Percentiles rank a stretch among this genome's conserved stretches.
phyloP scores from a whole-genome alignment of 1,140 invertebrate genomes.

The Cydia pomonella region DNA sequence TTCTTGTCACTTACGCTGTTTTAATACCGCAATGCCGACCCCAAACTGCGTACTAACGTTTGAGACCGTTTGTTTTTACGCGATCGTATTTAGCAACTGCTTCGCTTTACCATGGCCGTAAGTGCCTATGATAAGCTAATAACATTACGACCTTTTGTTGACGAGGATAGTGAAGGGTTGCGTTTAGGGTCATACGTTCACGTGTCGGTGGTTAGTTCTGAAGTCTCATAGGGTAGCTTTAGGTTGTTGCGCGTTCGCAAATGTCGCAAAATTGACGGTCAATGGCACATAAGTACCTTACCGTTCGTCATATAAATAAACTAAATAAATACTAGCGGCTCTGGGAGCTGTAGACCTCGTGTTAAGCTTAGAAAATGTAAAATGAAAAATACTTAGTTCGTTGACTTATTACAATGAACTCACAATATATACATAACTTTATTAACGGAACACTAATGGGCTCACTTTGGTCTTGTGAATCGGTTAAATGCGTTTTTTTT shows the following conservation, averaged over 20 bases:
- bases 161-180: neutral
- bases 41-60: slow-evolving; percentile 20
- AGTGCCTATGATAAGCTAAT: neutral
- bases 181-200: neutral
- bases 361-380: too few relatives aligned
- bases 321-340: too few relatives aligned
- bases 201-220: neutral
- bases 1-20: neutral
- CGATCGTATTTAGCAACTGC: slow-evolving; percentile 45
- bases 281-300: too few relatives aligned
- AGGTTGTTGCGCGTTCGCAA: neutral
- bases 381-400: too few relatives aligned
- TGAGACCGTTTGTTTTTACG: slow-evolving; percentile 46
- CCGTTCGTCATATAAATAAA: too few relatives aligned
- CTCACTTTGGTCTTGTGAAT: too few relatives aligned
- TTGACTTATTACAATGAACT: too few relatives aligned
- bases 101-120: neutral
- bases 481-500: too few relatives aligned
- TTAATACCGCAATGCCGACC: neutral
- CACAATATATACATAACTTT: too few relatives aligned
- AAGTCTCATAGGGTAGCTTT: neutral
- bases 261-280: neutral
- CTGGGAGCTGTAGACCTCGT: too few relatives aligned
- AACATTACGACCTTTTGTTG: neutral
- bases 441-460: too few relatives aligned